Percentiles rank a stretch among this genome's conserved stretches.
phyloP scores from a whole-genome alignment of 2,113 vertebrate species.

The Tenrec ecaudatus region DNA sequence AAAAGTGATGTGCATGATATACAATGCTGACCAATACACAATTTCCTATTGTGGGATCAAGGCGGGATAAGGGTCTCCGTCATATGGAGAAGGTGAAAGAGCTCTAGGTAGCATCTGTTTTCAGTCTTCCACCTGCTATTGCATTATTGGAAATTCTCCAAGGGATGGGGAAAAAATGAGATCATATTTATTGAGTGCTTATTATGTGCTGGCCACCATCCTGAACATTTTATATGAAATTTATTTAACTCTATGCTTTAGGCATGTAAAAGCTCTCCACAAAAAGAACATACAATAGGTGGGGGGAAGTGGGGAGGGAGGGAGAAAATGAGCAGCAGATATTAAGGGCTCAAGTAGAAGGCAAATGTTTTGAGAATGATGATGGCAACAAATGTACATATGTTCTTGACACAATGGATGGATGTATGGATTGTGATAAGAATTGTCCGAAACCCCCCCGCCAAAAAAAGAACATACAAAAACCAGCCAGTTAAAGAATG shows the following conservation, averaged over 20 bases:
- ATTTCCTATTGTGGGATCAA: background rate
- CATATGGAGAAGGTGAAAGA: background rate
- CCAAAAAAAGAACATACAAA: background rate
- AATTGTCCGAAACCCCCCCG: no score
- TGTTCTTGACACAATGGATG: no score
- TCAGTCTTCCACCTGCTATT: background rate
- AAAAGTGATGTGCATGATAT: background rate
- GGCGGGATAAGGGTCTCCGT: background rate
- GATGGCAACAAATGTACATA: no score
- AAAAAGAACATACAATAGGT: background rate
- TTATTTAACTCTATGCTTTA: background rate
- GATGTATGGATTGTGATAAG: no score
- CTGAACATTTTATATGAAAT: background rate
- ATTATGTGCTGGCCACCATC: background rate
- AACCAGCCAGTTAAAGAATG: background rate
- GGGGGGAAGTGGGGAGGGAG: no score
- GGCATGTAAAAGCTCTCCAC: no score
- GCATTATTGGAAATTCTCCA: background rate
- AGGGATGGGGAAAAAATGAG: background rate
- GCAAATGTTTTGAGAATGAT: no score
- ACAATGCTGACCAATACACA: background rate
- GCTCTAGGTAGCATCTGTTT: background rate
- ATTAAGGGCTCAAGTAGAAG: no score
- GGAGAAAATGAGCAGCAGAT: no score
- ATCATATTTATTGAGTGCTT: background rate